A percentile compares a stretch with the other conserved stretches of the same genome.
Conservation (phyloP, 2,113 vertebrate genomes). For the Fulmarus glacialis region DNA sequence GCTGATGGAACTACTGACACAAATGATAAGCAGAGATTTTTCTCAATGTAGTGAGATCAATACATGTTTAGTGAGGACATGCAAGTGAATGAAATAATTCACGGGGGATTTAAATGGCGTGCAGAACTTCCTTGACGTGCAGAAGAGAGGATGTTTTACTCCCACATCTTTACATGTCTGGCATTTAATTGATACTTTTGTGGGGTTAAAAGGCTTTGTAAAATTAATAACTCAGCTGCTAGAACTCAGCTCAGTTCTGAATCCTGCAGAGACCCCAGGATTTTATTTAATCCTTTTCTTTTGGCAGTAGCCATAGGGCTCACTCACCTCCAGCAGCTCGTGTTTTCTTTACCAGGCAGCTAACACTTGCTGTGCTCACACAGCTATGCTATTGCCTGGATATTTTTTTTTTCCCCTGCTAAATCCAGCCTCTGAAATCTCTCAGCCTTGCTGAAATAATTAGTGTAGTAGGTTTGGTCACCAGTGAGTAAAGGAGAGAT, state of each 20-base stretch:
- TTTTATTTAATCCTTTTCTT: conserved; percentile 19
- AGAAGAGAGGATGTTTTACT: background rate
- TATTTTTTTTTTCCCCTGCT: background rate
- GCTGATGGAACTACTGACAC: background rate
- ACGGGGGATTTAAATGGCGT: fast-evolving
- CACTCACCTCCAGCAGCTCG: background rate
- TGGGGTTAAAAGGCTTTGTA: background rate
- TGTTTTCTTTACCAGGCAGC: background rate
- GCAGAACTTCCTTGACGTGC: background rate
- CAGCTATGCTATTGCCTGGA: background rate
- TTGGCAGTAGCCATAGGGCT: background rate
- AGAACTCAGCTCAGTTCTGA: background rate
- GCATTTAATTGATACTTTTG: background rate
- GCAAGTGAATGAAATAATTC: background rate
- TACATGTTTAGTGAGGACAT: background rate
- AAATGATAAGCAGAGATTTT: background rate
- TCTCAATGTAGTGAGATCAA: conserved; percentile 4
- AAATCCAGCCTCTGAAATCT: background rate
- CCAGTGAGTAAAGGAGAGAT: background rate
- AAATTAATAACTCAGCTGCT: background rate
- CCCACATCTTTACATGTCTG: background rate
- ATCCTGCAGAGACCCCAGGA: background rate
- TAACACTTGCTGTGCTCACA: background rate
- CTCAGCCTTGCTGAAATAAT: background rate
- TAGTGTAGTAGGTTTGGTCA: background rate